A percentile compares a stretch with the other conserved stretches of the same genome.
phyloP scores from a whole-genome alignment of 2,113 vertebrate genomes.

The Pterocles gutturalis region DNA sequence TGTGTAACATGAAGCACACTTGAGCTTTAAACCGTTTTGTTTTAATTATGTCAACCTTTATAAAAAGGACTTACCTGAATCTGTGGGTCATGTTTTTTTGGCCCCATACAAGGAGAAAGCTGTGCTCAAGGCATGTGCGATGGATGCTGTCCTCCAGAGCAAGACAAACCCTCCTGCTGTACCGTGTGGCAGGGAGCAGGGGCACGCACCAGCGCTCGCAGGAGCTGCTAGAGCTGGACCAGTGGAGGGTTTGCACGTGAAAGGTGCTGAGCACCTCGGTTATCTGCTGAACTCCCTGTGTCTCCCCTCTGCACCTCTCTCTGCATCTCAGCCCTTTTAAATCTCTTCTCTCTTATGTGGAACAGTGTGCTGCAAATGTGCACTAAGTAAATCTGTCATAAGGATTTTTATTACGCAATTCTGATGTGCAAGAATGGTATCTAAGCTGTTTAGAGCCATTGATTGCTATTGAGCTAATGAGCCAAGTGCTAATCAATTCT shows the following conservation, averaged over 20 bases:
- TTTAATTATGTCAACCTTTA: rapidly evolving
- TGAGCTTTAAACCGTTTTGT: not conserved
- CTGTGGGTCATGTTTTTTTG: not conserved
- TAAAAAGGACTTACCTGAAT: too few species aligned
- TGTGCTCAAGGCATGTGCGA: rapidly evolving
- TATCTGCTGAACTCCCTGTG: not conserved
- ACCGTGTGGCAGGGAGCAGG: rapidly evolving
- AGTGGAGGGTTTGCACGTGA: rapidly evolving
- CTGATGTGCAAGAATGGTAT: not conserved
- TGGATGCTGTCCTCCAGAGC: rapidly evolving
- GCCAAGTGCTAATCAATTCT: conserved; percentile 9
- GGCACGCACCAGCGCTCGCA: rapidly evolving
- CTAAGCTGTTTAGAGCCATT: conserved; percentile 1
- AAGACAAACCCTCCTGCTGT: rapidly evolving
- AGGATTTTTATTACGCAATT: not conserved
- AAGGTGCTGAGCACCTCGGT: not conserved
- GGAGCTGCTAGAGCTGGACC: not conserved
- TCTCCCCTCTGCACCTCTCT: not conserved
- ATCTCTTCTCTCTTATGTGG: not conserved
- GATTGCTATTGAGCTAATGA: conserved; percentile 45
- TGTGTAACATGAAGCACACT: not conserved
- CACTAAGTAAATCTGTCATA: not conserved
- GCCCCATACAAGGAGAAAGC: not conserved
- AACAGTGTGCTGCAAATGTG: not conserved
- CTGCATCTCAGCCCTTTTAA: not conserved